Percentiles rank a stretch among this genome's conserved stretches.
These are phyloP conservation scores for Benthosema pterotum DNA, from an alignment of 2,797 vertebrate species.

Conservation along the genomic window DNA sequence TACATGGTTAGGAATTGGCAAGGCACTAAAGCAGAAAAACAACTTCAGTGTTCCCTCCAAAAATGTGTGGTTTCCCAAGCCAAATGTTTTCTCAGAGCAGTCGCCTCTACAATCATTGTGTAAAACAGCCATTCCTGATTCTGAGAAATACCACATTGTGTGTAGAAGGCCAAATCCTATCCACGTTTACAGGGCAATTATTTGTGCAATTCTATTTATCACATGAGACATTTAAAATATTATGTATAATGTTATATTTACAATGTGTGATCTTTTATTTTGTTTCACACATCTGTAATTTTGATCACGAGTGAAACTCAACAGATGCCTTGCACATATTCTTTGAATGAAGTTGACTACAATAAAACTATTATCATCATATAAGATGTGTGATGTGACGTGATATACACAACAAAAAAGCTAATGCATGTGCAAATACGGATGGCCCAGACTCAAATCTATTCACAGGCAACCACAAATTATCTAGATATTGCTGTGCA, in stretches of 20 bases:
- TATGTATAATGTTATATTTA: conserved; percentile 8
- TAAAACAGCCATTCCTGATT: neutral
- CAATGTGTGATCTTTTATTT: neutral
- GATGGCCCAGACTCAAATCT: too few species aligned
- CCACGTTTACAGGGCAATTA: too few species aligned
- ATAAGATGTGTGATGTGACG: neutral
- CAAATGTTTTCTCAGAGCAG: conserved; percentile 45
- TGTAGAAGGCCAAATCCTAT: too few species aligned
- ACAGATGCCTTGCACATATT: conserved; percentile 28
- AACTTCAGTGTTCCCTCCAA: conserved; percentile 67
- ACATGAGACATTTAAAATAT: neutral
- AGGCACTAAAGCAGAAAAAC: conserved; percentile 13
- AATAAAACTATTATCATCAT: neutral
- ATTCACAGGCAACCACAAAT: too few species aligned
- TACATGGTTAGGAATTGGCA: conserved; percentile 20
- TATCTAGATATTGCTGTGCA: neutral
- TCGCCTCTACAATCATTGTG: conserved; percentile 6
- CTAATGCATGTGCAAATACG: too few species aligned
- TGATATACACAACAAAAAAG: neutral
- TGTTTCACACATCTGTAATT: conserved; percentile 11
- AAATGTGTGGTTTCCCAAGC: conserved; percentile 57
- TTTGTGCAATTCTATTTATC: neutral
- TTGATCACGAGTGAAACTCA: conserved; percentile 30
- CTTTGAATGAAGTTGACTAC: conserved; percentile 57
- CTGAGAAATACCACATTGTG: too few species aligned